Percentiles rank a stretch among this genome's conserved stretches.
These are phyloP conservation scores for Silurus asotus DNA, from an alignment of 2,113 vertebrate species.

Conservation along the genomic window DNA sequence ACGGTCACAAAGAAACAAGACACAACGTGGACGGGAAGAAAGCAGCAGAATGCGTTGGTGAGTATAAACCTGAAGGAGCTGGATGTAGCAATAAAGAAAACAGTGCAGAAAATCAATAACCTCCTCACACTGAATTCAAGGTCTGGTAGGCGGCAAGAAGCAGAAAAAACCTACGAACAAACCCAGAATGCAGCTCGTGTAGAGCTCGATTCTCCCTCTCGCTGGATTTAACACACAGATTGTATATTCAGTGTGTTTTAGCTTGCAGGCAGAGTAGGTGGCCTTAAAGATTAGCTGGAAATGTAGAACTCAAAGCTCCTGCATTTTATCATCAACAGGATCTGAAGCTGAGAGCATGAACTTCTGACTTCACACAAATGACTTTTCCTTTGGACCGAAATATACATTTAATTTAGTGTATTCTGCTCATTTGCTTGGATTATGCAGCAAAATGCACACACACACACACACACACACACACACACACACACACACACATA, in stretches of 20 bases:
- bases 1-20: neutral
- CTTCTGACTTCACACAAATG: slow-evolving; percentile 22
- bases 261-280: slow-evolving; percentile 64
- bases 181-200: neutral
- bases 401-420: slow-evolving; percentile 37
- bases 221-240: slow-evolving; percentile 60
- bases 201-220: slow-evolving; percentile 40
- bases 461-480: neutral
- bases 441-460: neutral
- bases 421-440: neutral
- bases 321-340: slow-evolving; percentile 39
- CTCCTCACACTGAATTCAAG: slow-evolving; percentile 22
- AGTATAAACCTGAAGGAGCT: slow-evolving; percentile 30
- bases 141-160: slow-evolving; percentile 5
- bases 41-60: slow-evolving; percentile 24
- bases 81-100: slow-evolving; percentile 43
- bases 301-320: slow-evolving; percentile 60
- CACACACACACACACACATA: too few relatives aligned
- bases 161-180: neutral
- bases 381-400: slow-evolving; percentile 58
- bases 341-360: slow-evolving; percentile 32
- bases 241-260: slow-evolving; percentile 60
- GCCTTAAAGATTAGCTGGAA: slow-evolving; percentile 63
- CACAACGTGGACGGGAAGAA: slow-evolving; percentile 25
- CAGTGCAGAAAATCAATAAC: slow-evolving; percentile 66